A percentile compares a stretch with the other conserved stretches of the same genome.
Conservation (phyloP, 2,888 invertebrate genomes). For the Eurois occulta region DNA sequence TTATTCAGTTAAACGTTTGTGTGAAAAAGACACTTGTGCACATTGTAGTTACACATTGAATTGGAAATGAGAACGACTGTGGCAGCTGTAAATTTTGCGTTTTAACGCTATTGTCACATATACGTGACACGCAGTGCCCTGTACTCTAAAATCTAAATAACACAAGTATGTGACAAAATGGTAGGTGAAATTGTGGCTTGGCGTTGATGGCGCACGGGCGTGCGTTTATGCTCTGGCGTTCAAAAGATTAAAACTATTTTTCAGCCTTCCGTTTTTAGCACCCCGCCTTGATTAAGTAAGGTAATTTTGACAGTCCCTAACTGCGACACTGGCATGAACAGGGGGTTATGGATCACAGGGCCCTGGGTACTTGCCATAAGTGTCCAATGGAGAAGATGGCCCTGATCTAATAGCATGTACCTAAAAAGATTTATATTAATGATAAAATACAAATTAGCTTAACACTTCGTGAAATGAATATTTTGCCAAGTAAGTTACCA, state of each 20-base stretch:
- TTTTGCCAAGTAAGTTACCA: constrained; percentile 2
- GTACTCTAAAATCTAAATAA: too few relatives aligned
- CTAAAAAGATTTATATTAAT: background rate
- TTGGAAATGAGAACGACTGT: background rate
- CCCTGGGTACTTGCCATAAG: background rate
- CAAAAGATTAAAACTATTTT: background rate
- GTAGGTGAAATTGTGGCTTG: too few relatives aligned
- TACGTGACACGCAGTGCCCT: too few relatives aligned
- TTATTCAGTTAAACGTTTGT: constrained; percentile 26
- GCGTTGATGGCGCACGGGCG: too few relatives aligned
- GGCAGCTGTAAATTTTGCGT: background rate
- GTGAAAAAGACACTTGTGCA: constrained; percentile 37
- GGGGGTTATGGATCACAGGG: background rate
- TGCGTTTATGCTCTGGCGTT: too few relatives aligned
- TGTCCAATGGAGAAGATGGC: background rate
- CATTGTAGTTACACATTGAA: constrained; percentile 16
- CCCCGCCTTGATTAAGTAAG: background rate
- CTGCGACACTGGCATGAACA: background rate
- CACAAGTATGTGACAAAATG: too few relatives aligned
- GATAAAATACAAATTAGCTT: background rate
- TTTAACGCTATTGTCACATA: background rate
- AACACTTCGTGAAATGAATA: background rate
- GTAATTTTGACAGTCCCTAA: too few relatives aligned
- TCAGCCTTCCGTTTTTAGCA: background rate
- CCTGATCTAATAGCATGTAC: background rate